Evolutionary conservation across 1,140 invertebrate species (phyloP), one percentile per base, ranked within the genome.

Genomic region (Berghia stephanieae): DNA sequence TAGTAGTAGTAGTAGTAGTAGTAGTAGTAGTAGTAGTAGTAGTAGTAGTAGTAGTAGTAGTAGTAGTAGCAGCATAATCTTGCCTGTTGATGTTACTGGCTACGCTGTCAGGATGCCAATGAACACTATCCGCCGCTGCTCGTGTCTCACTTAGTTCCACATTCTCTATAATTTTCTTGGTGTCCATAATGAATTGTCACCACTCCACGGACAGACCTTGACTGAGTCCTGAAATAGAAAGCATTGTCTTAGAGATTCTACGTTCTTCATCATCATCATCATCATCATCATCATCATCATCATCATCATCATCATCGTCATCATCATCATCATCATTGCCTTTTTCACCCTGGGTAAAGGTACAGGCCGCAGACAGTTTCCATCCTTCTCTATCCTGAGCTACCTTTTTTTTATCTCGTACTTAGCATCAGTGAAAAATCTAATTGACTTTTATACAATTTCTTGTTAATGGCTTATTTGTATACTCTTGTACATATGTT

Each of bases 281-380:
- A 42, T n/a, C n/a, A 69, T 42, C 6, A 69, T 69, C 2, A 77
- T 77, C 43, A 77, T 77, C 27, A 70, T 70, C 27, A 70, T 49
- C 27, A 55, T 63, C 27, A 60, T 21, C n/a, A 36, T 36, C n/a
- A 38, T 13, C 46, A 27, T 42, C n/a, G 55, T 42, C 40, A 81
- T 40, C 16, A 69, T 42, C 38, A 0, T 69, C 38, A 69, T 31
- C 38, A 40, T 42, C n/a, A 69, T 42, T 24, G n/a, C n/a, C n/a
- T n/a, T n/a, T n/a, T n/a, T n/a, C n/a, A n/a, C n/a, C n/a, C n/a
- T n/a, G n/a, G n/a, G n/a, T n/a, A n/a, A n/a, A n/a, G n/a, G n/a
- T n/a, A n/a, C n/a, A n/a, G n/a, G n/a, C n/a, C n/a, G n/a, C n/a
- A n/a, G n/a, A n/a, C n/a, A n/a, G n/a, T n/a, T n/a, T n/a, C n/a